Conservation (phyloP, 2,113 vertebrate species). For the Elaphurus davidianus region DNA sequence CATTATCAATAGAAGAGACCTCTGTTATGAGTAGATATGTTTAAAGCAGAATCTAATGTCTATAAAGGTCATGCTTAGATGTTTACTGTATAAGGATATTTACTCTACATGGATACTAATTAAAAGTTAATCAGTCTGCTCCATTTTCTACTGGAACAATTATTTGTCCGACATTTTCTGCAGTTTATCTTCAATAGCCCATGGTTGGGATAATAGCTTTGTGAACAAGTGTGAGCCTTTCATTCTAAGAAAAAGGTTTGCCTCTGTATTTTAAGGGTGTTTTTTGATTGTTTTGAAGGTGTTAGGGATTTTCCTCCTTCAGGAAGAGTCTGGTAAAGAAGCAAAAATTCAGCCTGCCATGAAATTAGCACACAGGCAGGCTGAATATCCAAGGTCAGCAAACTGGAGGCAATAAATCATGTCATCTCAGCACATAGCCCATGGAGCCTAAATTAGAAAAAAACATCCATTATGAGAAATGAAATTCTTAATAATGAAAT, state of each 20-base stretch:
- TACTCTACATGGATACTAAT: background rate
- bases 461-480: slow-evolving; percentile 45
- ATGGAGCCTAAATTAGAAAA: background rate
- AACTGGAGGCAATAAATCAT: slow-evolving; percentile 42
- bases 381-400: background rate
- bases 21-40: background rate
- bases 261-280: background rate
- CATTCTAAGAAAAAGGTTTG: background rate
- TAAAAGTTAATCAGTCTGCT: slow-evolving; percentile 22
- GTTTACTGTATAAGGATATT: background rate
- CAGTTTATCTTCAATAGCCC: background rate
- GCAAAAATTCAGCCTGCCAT: background rate
- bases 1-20: background rate
- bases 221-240: background rate
- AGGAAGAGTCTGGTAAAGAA: background rate
- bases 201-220: background rate
- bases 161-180: background rate
- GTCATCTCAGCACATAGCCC: background rate
- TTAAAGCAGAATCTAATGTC: background rate
- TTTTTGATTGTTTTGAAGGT: background rate
- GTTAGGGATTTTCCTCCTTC: background rate
- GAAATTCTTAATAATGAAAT: slow-evolving; percentile 52
- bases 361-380: slow-evolving; percentile 14
- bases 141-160: background rate
- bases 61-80: background rate